Percentiles rank a stretch among this genome's conserved stretches.
These are phyloP conservation scores for Virgularia gustaviana DNA, from an alignment of 92 coral and sea anemone genomes.

Conservation along the genomic window DNA sequence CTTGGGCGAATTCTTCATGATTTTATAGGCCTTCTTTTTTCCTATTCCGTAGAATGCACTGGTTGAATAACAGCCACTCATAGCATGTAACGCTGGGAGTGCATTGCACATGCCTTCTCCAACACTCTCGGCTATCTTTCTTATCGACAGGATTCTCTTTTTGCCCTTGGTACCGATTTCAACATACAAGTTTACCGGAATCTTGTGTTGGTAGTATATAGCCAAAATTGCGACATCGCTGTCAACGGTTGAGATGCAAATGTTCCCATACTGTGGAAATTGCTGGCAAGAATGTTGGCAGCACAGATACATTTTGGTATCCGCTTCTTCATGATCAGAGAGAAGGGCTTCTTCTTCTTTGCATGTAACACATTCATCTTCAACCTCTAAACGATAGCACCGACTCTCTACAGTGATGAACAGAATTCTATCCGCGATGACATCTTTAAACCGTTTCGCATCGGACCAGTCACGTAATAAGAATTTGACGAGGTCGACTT, in stretches of 20 bases:
- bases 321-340: conserved; percentile 24
- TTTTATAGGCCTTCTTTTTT: conserved; percentile 15
- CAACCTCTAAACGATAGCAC: background rate
- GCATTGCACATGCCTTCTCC: conserved; percentile 13
- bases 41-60: conserved; percentile 20
- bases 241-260: conserved; percentile 15
- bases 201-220: background rate
- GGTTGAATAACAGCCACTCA: conserved; percentile 14
- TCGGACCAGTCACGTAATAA: conserved; percentile 15
- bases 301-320: conserved; percentile 19
- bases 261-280: background rate
- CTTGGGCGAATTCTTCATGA: conserved; percentile 1
- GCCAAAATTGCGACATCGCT: conserved; percentile 11
- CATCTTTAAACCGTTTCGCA: conserved; percentile 10
- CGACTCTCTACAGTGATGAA: background rate
- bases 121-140: background rate
- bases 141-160: conserved; percentile 5
- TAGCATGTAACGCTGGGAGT: conserved; percentile 17
- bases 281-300: conserved; percentile 4
- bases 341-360: background rate
- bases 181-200: background rate
- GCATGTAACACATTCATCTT: background rate
- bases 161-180: conserved; percentile 16
- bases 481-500: conserved; percentile 14
- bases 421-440: background rate